Base-by-base conservation (phyloP, 2,797 vertebrate species). In the Myotis planiceps region DNA sequence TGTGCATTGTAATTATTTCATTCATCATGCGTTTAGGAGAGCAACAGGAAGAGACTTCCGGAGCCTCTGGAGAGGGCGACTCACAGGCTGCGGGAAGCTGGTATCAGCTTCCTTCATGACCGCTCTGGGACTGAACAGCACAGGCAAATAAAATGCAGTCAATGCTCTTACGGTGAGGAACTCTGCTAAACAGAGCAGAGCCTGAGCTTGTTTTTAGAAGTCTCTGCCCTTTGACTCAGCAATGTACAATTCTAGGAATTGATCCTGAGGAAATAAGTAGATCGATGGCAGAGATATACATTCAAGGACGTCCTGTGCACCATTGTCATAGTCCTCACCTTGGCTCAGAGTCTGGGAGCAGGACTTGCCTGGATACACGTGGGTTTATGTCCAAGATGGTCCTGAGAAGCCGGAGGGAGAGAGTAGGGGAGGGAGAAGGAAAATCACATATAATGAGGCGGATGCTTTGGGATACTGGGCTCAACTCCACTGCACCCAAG, bases 1-100 rank as follows among this genome's bases (percentile, higher is more conserved):
- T 94, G 75, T 98, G 92, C 90, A 96, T 91, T 83, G 96, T 98
- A 87, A 92, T 98, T 92, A 90, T 34, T 85, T 82, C 80, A 0
- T 55, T 1, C 18, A 2, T 32, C 47, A 19, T 69, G 69, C 89
- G 69, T 63, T 92, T 34, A 34, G 60, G 84, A 29, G 0, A 7
- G 29, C 2, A 1, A 19, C 66, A 60, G 47, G 83, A 37, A 51
- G 58, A 51, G 81, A 55, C 72, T 37, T 1, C 13, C 1, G 1
- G 69, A 81, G 68, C 49, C 55, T 58, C 80, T 3, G 12, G 76
- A 83, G 5, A 92, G 37, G 29, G 19, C 42, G 9, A 21, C 8
- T 53, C 69, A 13, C 81, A 55, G 55, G 66, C 68, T 13, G 13
- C 19, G 58, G 74, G 37, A 93, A 83, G 25, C 74, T 68, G 69